These are phyloP conservation scores for Gymnarchus niloticus DNA, from an alignment of 2,113 vertebrate genomes.

Conservation along the genomic window DNA sequence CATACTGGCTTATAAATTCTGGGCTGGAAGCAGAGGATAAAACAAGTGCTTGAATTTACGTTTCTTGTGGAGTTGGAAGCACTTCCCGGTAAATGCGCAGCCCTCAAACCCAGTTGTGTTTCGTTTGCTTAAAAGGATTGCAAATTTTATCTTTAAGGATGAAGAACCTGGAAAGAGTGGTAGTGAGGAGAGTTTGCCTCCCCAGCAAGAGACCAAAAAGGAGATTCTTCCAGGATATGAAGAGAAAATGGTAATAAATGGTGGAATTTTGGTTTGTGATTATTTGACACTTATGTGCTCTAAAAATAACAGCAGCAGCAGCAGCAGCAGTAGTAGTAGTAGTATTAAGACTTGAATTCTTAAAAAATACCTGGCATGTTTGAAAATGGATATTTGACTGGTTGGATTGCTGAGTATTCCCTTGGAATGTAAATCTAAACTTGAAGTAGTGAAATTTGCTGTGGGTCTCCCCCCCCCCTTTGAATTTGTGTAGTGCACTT, in stretches of 20 bases:
- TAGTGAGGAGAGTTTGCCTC: constrained; percentile 65
- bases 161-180: constrained; percentile 59
- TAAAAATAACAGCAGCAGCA: no score
- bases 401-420: neutral
- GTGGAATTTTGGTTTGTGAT: constrained; percentile 52
- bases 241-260: constrained; percentile 99
- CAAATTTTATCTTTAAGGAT: constrained; percentile 45
- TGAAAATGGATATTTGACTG: no score
- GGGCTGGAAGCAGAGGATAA: no score
- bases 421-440: neutral
- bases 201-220: constrained; percentile 68
- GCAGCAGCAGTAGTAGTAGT: no score
- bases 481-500: neutral
- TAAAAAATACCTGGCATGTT: no score
- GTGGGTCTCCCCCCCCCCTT: neutral
- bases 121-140: neutral
- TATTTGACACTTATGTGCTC: neutral
- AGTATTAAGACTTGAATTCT: no score
- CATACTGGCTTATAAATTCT: no score
- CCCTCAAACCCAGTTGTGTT: neutral
- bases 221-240: constrained; percentile 81
- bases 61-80: no score
- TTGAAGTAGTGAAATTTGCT: neutral
- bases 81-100: no score
- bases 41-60: no score